phyloP scores from a whole-genome alignment of 2,113 vertebrate species.

The Gymnarchus niloticus region DNA sequence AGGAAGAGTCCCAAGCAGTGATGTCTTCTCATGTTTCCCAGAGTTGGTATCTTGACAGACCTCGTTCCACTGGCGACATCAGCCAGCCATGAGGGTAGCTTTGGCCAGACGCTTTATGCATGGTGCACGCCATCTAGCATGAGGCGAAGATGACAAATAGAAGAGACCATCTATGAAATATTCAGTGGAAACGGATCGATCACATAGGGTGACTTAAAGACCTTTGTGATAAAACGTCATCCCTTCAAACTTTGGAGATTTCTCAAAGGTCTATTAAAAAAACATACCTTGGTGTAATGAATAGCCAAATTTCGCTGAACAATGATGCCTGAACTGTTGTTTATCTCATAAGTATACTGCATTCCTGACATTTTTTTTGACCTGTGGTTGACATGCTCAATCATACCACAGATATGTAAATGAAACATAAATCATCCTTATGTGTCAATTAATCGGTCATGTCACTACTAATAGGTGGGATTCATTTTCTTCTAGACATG shows the following conservation, averaged over 20 bases:
- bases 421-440: constrained; percentile 47
- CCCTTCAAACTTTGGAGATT: not conserved
- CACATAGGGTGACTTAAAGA: not conserved
- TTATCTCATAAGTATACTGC: not conserved
- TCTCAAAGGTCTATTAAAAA: not conserved
- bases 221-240: not conserved
- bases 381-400: not conserved
- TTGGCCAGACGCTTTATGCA: constrained; percentile 54
- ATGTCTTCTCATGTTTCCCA: constrained; percentile 53
- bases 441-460: constrained; percentile 52
- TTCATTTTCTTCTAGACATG: not conserved
- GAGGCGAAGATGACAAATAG: not conserved
- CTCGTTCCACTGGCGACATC: constrained; percentile 54
- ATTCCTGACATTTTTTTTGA: not conserved
- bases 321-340: not conserved
- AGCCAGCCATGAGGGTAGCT: constrained; percentile 51
- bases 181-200: not conserved
- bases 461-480: constrained; percentile 31
- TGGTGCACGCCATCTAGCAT: constrained; percentile 16
- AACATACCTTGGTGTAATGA: not conserved
- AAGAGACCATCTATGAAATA: not conserved
- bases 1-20: constrained; percentile 51
- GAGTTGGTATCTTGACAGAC: constrained; percentile 58
- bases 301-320: not conserved
- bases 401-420: constrained; percentile 21